Conservation (phyloP, 2,797 vertebrate genomes). For the Syndactyla subalaris region DNA sequence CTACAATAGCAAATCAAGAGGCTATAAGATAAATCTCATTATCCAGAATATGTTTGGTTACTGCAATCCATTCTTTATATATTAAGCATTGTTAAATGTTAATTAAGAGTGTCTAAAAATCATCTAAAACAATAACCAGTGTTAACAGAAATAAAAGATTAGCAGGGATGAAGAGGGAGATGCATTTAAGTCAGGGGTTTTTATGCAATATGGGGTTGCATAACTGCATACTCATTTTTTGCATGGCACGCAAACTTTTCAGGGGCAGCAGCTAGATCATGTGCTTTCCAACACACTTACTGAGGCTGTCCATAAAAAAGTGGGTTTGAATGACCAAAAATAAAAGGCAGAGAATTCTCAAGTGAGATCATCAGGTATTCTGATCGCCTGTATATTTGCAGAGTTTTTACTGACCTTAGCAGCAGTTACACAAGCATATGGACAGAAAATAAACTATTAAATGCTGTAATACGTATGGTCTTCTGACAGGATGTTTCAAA, state of each 20-base stretch:
- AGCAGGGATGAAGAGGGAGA: background rate
- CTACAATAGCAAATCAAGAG: background rate
- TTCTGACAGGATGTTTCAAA: constrained; percentile 32
- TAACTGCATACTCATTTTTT: background rate
- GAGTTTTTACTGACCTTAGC: constrained; percentile 13
- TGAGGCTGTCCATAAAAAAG: background rate
- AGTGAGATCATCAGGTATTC: background rate
- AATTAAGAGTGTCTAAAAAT: background rate
- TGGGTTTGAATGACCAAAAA: background rate
- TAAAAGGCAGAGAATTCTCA: background rate
- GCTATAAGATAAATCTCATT: constrained; percentile 15
- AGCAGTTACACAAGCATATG: constrained; percentile 14
- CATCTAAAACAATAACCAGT: background rate
- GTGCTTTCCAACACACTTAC: background rate
- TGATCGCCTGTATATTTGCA: background rate
- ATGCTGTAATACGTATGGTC: constrained; percentile 20
- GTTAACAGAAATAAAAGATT: background rate
- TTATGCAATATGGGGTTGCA: background rate
- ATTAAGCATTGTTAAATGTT: background rate
- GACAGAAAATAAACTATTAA: constrained; percentile 30
- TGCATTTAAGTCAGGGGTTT: background rate
- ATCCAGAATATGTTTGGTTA: background rate
- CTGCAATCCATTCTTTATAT: background rate
- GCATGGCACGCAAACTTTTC: background rate
- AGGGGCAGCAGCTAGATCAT: background rate